Conservation (phyloP, 64 coral and sea anemone genomes). For the Acropora yongei region DNA sequence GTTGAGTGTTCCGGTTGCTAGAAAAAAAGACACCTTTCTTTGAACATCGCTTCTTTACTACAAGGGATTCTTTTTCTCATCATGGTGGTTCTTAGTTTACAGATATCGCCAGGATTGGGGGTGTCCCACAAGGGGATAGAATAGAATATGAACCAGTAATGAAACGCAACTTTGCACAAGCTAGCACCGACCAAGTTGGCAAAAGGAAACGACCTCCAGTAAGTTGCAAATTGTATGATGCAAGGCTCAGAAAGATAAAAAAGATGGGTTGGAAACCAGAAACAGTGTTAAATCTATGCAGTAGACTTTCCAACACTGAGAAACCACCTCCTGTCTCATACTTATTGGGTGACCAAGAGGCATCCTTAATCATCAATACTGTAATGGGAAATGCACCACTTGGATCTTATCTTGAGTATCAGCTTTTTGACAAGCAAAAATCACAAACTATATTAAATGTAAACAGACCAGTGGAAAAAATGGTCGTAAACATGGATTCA, state of each 20-base stretch:
- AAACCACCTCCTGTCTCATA: conserved; percentile 69
- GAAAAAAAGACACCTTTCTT: neutral
- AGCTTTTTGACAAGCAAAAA: conserved; percentile 43
- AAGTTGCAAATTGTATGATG: conserved; percentile 73
- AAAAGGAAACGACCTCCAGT: conserved; percentile 61
- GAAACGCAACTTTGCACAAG: conserved; percentile 59
- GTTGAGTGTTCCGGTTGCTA: neutral
- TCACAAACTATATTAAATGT: conserved; percentile 38
- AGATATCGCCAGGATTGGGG: neutral
- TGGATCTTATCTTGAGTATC: conserved; percentile 49
- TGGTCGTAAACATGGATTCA: neutral
- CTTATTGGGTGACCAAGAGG: conserved; percentile 62
- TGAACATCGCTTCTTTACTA: no score
- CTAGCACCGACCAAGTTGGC: conserved; percentile 40
- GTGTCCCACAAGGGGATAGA: neutral
- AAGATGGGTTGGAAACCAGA: conserved; percentile 47
- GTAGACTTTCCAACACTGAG: conserved; percentile 9
- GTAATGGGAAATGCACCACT: conserved; percentile 56
- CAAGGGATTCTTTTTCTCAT: no score
- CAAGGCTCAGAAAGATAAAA: conserved; percentile 42
- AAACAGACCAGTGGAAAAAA: conserved; percentile 23
- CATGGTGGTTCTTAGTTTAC: no score
- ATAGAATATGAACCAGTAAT: conserved; percentile 60
- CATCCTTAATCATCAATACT: conserved; percentile 51
- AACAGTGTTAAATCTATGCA: conserved; percentile 48